Evolutionary conservation across 2,888 invertebrate species (phyloP), one percentile per base, ranked within the genome.

Genomic region (Microdon myrmicae): DNA sequence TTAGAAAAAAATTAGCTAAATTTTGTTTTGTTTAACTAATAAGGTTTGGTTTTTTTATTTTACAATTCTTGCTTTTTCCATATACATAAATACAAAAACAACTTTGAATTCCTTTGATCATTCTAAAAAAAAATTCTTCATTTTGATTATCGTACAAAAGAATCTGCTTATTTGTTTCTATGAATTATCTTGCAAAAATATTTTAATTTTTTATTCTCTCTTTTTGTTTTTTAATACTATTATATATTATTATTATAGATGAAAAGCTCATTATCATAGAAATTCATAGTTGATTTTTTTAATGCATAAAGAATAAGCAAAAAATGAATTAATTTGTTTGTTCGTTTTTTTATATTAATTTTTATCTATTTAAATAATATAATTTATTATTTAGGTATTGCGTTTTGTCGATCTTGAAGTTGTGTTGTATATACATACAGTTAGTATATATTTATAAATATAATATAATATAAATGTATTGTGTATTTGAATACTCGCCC

Each of bases 401-500:
- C 53, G 61, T 55, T 58, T 51, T 56, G 53, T 61, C 67, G 44
- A 66, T 67, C 43, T 66, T 71, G 51, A 68, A 66, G 12, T 51
- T 69, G 54, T 61, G 60, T 45, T 56, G 29, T 60, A 55, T 56
- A 56, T 56, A 56, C 56, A 66, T 59, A 66, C 58, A 66, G 51
- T 58, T 47, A 59, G 47, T 66, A 66, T 58, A 66, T 59, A 59
- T 38, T 34, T 59, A 45, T 59, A 59, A 59, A 38, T 53, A 54
- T 59, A 59, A 59, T 59, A 66, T 58, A 41, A 58, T 66, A 37
- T 59, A 59, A 61, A 67, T 61, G 48, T 60, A 67, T 64, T 54
- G 69, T 45, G 54, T 68, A 56, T 70, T 72, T 71, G 72, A 51
- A 68, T 59, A 67, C 79, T 79, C 80, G 79, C 79, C 80, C 71